phyloP scores from a whole-genome alignment of 2,797 vertebrate species.

The Scyliorhinus canicula region DNA sequence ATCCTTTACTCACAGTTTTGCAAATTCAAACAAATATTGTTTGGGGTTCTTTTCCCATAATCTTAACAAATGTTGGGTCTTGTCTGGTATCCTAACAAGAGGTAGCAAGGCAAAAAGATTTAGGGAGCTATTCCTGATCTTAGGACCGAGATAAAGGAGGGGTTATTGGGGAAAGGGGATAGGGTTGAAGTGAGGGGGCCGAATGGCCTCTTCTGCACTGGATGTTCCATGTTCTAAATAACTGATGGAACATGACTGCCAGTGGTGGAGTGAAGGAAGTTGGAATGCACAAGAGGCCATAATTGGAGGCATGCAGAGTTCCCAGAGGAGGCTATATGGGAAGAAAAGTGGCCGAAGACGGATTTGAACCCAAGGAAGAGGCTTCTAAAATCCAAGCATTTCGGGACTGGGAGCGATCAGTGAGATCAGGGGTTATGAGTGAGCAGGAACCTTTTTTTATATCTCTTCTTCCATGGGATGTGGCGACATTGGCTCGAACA shows the following conservation, averaged over 20 bases:
- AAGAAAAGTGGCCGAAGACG: background rate
- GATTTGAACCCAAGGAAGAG: background rate
- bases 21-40: too few species aligned
- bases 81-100: too few species aligned
- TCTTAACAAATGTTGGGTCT: too few species aligned
- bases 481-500: too few species aligned
- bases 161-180: too few species aligned
- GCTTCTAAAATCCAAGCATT: background rate
- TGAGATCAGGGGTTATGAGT: background rate
- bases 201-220: too few species aligned
- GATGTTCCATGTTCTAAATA: too few species aligned
- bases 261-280: background rate
- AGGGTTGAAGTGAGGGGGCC: too few species aligned
- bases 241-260: background rate
- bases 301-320: background rate
- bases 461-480: too few species aligned
- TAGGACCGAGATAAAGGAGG: too few species aligned
- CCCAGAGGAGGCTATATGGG: background rate
- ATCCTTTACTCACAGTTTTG: too few species aligned
- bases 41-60: too few species aligned
- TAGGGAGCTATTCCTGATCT: background rate
- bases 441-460: background rate
- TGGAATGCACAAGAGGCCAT: background rate
- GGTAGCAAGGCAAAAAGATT: background rate
- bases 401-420: background rate